Evolutionary conservation across 2,113 vertebrate genomes (phyloP).

Genomic region (Chaetops frenatus): DNA sequence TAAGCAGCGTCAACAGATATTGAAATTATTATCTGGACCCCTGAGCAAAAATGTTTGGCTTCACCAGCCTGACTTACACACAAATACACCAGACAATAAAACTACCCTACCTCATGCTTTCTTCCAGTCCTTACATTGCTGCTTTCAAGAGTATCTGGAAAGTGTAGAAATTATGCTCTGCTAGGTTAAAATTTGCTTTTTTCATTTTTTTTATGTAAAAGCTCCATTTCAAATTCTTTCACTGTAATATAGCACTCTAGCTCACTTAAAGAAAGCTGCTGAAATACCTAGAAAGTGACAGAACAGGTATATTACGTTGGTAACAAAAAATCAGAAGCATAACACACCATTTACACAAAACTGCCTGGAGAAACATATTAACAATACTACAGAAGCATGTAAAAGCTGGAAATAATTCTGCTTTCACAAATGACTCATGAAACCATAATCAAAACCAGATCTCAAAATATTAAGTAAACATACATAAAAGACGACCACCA

Average conservation of each 20-base stretch:
- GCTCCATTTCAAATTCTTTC: constrained; percentile 67
- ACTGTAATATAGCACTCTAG: constrained; percentile 55
- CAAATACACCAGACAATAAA: constrained; percentile 54
- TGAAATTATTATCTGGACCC: constrained; percentile 61
- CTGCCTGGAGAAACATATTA: background rate
- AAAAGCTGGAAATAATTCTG: background rate
- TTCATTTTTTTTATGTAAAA: constrained; percentile 70
- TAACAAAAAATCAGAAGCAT: background rate
- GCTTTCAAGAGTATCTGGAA: constrained; percentile 20
- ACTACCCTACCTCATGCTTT: constrained; percentile 52
- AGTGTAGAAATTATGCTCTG: background rate
- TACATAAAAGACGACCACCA: background rate
- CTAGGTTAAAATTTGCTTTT: constrained; percentile 36
- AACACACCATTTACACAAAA: background rate
- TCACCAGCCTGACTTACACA: constrained; percentile 49
- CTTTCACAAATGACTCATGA: background rate
- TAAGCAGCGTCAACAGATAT: constrained; percentile 52
- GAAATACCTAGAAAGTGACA: constrained; percentile 32
- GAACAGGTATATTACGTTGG: background rate
- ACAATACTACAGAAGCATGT: background rate
- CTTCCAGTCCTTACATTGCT: constrained; percentile 5
- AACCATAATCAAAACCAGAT: background rate
- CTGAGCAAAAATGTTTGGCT: constrained; percentile 62
- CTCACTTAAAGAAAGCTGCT: constrained; percentile 34
- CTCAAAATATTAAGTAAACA: background rate